Percentiles rank a stretch among this genome's conserved stretches.
Conservation (phyloP, 2,113 vertebrate species). For the Laticauda laticaudata region DNA sequence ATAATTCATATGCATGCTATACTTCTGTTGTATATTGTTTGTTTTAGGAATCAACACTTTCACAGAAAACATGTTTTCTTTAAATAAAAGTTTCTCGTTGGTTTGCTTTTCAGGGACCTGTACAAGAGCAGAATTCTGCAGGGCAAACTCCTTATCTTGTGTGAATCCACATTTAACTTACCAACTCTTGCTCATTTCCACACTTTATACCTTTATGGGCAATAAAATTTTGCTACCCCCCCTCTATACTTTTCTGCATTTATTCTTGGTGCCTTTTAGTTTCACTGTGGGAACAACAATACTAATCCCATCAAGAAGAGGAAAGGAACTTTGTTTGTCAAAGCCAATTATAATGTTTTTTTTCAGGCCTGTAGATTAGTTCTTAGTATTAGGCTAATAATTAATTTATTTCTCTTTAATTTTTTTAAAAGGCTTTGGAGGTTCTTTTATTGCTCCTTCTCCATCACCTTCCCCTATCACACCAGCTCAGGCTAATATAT, state of each 20-base stretch:
- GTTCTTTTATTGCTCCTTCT: constrained; percentile 77
- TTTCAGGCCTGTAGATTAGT: not conserved
- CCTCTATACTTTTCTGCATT: not conserved
- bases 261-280: not conserved
- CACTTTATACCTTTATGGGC: not conserved
- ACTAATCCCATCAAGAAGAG: not conserved
- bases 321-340: not conserved
- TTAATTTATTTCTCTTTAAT: constrained; percentile 36
- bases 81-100: not conserved
- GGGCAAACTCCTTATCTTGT: not conserved
- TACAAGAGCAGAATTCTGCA: not conserved
- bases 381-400: not conserved
- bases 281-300: not conserved
- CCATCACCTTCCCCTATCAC: constrained; percentile 80
- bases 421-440: constrained; percentile 74
- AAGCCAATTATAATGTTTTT: not conserved
- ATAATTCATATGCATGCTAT: not conserved
- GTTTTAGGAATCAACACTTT: not conserved
- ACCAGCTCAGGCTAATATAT: constrained; percentile 81
- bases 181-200: not conserved
- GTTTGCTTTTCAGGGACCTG: not conserved
- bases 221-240: not conserved
- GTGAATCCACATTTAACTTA: not conserved
- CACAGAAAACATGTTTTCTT: not conserved
- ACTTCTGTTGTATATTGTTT: not conserved